phyloP scores from a whole-genome alignment of 2,113 vertebrate species.

The Percopsis transmontana region DNA sequence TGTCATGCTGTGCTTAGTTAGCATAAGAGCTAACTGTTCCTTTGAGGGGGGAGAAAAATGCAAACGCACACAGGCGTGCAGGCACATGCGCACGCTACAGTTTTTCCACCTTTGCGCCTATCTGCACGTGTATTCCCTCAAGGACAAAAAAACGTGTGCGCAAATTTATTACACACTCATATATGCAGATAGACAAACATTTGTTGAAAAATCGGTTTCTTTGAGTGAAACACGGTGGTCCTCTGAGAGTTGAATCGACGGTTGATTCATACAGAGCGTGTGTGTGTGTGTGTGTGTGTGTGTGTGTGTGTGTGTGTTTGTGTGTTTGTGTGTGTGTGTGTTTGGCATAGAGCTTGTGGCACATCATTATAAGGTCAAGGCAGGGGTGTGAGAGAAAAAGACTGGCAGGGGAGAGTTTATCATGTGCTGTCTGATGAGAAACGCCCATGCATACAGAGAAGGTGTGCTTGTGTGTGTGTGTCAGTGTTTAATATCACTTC shows the following conservation, averaged over 20 bases:
- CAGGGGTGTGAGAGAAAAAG: conserved; percentile 34
- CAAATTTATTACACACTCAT: neutral
- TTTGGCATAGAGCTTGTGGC: conserved; percentile 6
- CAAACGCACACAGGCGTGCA: too few relatives aligned
- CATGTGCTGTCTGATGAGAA: conserved; percentile 38
- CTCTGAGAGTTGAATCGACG: too few relatives aligned
- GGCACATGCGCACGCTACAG: too few relatives aligned
- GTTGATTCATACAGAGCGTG: too few relatives aligned
- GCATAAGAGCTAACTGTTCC: too few relatives aligned
- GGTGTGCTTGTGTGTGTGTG: conserved; percentile 6
- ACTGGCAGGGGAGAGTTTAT: conserved; percentile 37
- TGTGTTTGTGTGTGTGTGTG: conserved; percentile 17
- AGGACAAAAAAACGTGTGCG: too few relatives aligned
- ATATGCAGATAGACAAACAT: neutral
- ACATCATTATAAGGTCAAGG: conserved; percentile 62
- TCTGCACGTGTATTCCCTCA: too few relatives aligned
- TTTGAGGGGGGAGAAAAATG: too few relatives aligned
- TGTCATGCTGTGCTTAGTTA: too few relatives aligned
- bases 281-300: neutral
- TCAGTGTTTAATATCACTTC: neutral
- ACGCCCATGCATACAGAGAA: conserved; percentile 7
- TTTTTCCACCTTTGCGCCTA: too few relatives aligned
- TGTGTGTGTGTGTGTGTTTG: neutral
- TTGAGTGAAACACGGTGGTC: neutral
- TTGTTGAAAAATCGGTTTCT: neutral